These are phyloP conservation scores for Tupiocoris notatus DNA, from an alignment of 2,888 invertebrate genomes.

Conservation along the genomic window DNA sequence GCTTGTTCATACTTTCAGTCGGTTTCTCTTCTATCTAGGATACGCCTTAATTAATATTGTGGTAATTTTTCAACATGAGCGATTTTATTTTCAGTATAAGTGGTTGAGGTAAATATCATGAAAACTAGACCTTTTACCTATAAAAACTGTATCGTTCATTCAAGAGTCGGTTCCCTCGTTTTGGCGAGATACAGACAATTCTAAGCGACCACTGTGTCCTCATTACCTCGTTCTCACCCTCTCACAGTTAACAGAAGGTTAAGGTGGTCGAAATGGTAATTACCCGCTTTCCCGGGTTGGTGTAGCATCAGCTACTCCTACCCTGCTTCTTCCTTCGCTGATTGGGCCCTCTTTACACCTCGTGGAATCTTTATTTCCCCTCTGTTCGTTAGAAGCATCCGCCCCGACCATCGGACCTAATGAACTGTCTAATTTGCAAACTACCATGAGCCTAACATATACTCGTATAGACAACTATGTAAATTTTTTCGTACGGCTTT, in stretches of 20 bases:
- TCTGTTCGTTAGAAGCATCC: slow-evolving; percentile 14
- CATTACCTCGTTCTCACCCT: neutral
- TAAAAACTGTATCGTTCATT: no score
- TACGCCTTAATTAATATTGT: no score
- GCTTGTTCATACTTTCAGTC: no score
- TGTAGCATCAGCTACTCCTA: slow-evolving; percentile 1
- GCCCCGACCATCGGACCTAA: neutral
- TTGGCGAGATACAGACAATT: neutral
- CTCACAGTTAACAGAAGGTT: neutral
- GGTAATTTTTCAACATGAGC: no score
- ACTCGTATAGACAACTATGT: neutral
- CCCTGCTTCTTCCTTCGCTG: neutral
- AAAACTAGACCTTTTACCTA: no score
- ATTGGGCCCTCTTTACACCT: slow-evolving; percentile 29
- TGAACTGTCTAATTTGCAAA: slow-evolving; percentile 28
- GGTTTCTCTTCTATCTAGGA: no score
- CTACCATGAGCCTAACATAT: neutral
- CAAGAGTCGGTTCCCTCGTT: no score
- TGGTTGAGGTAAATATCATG: no score
- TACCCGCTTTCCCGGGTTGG: slow-evolving; percentile 28
- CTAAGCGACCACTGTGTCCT: neutral
- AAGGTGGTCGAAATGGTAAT: slow-evolving; percentile 36
- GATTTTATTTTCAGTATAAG: no score
- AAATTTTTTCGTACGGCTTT: neutral
- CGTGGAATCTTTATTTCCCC: neutral